Percentiles rank a stretch among this genome's conserved stretches.
These are phyloP conservation scores for Nesoenas mayeri DNA, from an alignment of 2,113 vertebrate species.

Conservation along the genomic window DNA sequence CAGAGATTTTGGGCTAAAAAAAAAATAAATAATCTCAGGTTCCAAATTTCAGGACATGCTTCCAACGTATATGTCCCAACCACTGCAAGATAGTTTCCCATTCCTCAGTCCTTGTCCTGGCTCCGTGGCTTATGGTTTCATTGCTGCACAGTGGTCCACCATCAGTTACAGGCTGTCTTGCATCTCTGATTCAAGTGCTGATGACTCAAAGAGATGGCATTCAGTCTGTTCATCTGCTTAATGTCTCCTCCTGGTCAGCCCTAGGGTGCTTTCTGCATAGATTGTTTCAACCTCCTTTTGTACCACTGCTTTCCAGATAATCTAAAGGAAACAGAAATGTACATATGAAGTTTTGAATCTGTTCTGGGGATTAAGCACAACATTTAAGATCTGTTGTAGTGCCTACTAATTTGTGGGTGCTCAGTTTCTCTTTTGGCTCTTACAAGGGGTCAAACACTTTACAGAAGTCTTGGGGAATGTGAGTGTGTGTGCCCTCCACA, in stretches of 20 bases:
- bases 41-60: not conserved
- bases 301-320: not conserved
- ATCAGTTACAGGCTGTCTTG: not conserved
- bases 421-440: not conserved
- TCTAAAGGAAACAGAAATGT: not conserved
- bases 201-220: not conserved
- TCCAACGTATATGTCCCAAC: not conserved
- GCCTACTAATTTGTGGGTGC: not conserved
- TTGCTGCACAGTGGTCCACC: not conserved
- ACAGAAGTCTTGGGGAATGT: not conserved
- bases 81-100: not conserved
- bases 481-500: not conserved
- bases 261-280: not conserved
- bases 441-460: not conserved
- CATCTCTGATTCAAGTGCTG: not conserved
- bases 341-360: not conserved
- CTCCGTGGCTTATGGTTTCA: not conserved
- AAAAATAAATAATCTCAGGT: not conserved
- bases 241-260: not conserved
- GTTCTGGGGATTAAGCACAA: not conserved
- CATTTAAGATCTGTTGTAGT: not conserved
- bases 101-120: not conserved
- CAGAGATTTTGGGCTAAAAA: not conserved
- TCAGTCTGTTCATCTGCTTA: not conserved
- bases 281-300: not conserved